Evolutionary conservation across 92 coral and sea anemone genomes (phyloP), one percentile per base, ranked within the genome.

Genomic region (Umimayanthus kanabou): DNA sequence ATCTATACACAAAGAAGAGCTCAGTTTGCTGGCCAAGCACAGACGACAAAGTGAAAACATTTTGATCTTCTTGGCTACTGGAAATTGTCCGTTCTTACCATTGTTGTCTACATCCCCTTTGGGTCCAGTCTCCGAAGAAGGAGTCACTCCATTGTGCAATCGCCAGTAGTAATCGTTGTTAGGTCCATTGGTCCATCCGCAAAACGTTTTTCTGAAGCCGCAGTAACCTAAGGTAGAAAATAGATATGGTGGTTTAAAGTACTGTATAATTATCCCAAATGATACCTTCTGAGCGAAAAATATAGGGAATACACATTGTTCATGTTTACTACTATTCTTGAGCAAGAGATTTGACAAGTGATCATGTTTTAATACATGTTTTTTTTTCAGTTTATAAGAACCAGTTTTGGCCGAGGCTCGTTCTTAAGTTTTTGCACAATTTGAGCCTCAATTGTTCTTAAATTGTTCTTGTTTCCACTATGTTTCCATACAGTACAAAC

Each of bases 51-150:
- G 9, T 6, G 9, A 43, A 43, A 6, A 43, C 49, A 0, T 5
- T 5, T 43, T 43, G 4, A 0, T 43, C 7, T 43, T 43, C 9
- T 66, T 66, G 3, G 6, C 16, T 22, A 10, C 72, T 3, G 2
- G 37, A 33, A 33, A 33, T 33, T 33, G 37, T 66, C 4, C 50
- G 4, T 18, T 57, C 49, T 83, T 7, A 83, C 87, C 78, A 55
- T 85, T 85, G 39, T 71, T 73, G 33, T 88, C 89, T 37, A 80
- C 86, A 78, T 90, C 92, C 14, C 2, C 47, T 9, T 61, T 33
- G 3, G 97, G 97, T 10, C 97, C 97, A 5, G 95, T 94, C 3
- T 75, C 23, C 23, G 25, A 6, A 5, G 97, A 92, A 0, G 94
- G 88, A 7, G 97, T 92, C 22, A 55, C 77, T 7, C 89, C 89